These are phyloP conservation scores for Brachyhypopomus gauderio DNA, from an alignment of 2,113 vertebrate species.

Conservation along the genomic window DNA sequence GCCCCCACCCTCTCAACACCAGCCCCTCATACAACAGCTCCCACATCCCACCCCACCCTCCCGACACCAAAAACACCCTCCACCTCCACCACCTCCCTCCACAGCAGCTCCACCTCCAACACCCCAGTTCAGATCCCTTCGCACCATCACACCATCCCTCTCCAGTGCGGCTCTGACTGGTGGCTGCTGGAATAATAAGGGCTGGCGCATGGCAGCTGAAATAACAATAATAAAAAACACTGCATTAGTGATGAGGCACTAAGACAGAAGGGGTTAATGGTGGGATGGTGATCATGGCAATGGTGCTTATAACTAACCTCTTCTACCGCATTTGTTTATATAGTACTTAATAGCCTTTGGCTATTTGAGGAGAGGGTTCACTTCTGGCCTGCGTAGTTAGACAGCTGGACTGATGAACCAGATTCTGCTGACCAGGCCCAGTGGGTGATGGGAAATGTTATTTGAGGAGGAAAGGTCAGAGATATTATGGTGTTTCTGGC, in stretches of 20 bases:
- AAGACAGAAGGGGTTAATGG: conserved; percentile 38
- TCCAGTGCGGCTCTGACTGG: conserved; percentile 71
- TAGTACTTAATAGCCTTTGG: neutral
- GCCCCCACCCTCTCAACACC: conserved; percentile 65
- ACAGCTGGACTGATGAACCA: neutral
- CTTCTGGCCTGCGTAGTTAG: neutral
- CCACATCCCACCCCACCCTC: conserved; percentile 65
- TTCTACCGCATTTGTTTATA: conserved; percentile 1
- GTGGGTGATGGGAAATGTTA: neutral
- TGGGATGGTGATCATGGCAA: conserved; percentile 14
- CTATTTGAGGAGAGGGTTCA: neutral
- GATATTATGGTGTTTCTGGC: neutral
- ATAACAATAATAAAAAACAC: conserved; percentile 76
- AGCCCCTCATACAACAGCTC: conserved; percentile 49
- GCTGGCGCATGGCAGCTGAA: conserved; percentile 82
- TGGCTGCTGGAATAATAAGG: conserved; percentile 82
- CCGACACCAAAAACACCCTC: conserved; percentile 52
- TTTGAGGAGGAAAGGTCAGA: neutral
- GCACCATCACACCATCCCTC: conserved; percentile 40
- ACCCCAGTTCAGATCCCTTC: conserved; percentile 48
- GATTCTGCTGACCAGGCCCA: neutral
- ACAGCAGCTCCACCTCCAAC: no score
- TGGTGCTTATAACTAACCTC: conserved; percentile 15
- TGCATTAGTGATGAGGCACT: conserved; percentile 75
- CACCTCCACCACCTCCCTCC: no score